Evolutionary conservation across 2,888 invertebrate species (phyloP).

Genomic region (Drosophila percnosoma): DNA sequence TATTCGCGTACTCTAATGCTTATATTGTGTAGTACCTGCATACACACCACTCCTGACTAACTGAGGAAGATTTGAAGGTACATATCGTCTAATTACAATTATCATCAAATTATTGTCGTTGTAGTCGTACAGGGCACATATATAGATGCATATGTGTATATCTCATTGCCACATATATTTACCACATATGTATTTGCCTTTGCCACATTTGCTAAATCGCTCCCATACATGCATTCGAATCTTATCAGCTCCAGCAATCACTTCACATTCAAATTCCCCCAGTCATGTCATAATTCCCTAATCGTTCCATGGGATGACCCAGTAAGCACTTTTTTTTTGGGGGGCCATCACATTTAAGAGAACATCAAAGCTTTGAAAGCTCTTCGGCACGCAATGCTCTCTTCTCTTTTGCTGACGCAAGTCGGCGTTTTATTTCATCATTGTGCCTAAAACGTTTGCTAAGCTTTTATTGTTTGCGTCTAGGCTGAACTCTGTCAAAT

Average conservation of each 20-base stretch:
- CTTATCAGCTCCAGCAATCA: constrained; percentile 15
- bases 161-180: constrained; percentile 16
- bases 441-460: constrained; percentile 12
- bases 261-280: constrained; percentile 30
- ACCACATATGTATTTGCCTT: background rate
- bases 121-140: constrained; percentile 57
- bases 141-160: constrained; percentile 12
- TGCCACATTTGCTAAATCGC: constrained; percentile 13
- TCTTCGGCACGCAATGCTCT: constrained; percentile 16
- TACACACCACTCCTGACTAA: constrained; percentile 82
- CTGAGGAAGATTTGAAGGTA: constrained; percentile 84
- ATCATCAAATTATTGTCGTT: constrained; percentile 51
- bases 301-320: constrained; percentile 22
- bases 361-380: constrained; percentile 30
- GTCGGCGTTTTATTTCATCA: constrained; percentile 51
- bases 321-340: constrained; percentile 19
- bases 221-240: background rate
- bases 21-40: constrained; percentile 69
- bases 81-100: constrained; percentile 59
- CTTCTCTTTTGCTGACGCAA: constrained; percentile 48
- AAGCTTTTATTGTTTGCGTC: constrained; percentile 22
- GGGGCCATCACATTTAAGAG: constrained; percentile 23
- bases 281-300: constrained; percentile 33
- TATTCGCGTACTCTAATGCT: constrained; percentile 48
- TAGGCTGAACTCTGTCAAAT: constrained; percentile 18